Conservation (phyloP, 1,140 invertebrate genomes). For the Achroia grisella region DNA sequence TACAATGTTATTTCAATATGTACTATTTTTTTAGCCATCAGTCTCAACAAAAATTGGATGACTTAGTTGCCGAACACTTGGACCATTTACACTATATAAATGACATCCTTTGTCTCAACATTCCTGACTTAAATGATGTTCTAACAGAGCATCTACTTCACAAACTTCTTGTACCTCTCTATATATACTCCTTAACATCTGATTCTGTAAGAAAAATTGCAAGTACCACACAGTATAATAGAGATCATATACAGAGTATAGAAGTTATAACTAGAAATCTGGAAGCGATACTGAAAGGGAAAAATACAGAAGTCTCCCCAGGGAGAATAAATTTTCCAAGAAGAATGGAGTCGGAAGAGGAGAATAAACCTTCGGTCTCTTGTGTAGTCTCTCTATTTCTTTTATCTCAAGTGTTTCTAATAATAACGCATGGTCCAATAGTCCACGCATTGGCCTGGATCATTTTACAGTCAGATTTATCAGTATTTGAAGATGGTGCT, state of each 20-base stretch:
- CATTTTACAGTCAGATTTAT: constrained; percentile 85
- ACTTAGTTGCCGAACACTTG: constrained; percentile 97
- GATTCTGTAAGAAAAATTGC: constrained; percentile 38
- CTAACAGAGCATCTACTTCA: constrained; percentile 96
- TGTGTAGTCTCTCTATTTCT: constrained; percentile 94
- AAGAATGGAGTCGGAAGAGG: constrained; percentile 59
- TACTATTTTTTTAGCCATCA: constrained; percentile 82
- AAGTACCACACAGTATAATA: constrained; percentile 46
- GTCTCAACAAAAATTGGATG: constrained; percentile 91
- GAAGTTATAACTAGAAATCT: constrained; percentile 76
- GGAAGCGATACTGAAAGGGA: constrained; percentile 76
- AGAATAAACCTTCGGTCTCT: constrained; percentile 83
- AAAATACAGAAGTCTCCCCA: constrained; percentile 66
- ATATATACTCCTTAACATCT: constrained; percentile 91
- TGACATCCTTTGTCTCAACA: constrained; percentile 95
- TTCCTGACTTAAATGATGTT: constrained; percentile 94
- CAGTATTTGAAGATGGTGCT: constrained; percentile 81
- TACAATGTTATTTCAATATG: not conserved
- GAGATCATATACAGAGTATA: constrained; percentile 66
- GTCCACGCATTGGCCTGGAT: constrained; percentile 92
- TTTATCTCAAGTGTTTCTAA: constrained; percentile 96
- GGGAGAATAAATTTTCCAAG: constrained; percentile 48
- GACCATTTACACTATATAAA: constrained; percentile 99
- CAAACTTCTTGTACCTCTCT: constrained; percentile 94
- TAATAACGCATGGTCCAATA: constrained; percentile 90